A percentile compares a stretch with the other conserved stretches of the same genome.
These are phyloP conservation scores for Eretmocerus hayati DNA, from an alignment of 2,888 invertebrate species.

Conservation along the genomic window DNA sequence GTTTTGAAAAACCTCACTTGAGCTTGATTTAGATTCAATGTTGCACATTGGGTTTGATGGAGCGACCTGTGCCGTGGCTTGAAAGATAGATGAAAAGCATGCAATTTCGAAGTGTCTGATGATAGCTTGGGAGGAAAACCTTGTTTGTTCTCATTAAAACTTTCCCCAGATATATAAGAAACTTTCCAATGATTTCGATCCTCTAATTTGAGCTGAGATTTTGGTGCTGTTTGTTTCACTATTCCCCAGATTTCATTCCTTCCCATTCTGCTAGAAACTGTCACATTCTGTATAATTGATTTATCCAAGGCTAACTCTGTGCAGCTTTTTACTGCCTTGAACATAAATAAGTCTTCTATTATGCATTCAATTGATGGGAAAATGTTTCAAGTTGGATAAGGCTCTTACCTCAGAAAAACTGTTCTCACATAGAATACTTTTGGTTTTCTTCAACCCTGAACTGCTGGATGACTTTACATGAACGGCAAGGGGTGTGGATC, in stretches of 20 bases:
- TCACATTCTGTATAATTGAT: slow-evolving; percentile 27
- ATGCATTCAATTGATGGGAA: no score
- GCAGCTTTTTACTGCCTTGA: slow-evolving; percentile 35
- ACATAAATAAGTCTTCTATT: slow-evolving; percentile 10
- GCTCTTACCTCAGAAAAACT: slow-evolving; percentile 34
- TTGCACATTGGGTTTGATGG: slow-evolving; percentile 24
- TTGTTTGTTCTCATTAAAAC: slow-evolving; percentile 40
- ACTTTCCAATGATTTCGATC: slow-evolving; percentile 42
- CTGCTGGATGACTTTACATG: slow-evolving; percentile 32
- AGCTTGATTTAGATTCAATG: slow-evolving; percentile 29
- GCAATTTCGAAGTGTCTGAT: slow-evolving; percentile 26
- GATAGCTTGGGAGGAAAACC: slow-evolving; percentile 26
- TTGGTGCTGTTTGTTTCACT: slow-evolving; percentile 28
- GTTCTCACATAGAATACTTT: slow-evolving; percentile 30
- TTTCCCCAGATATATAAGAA: slow-evolving; percentile 39
- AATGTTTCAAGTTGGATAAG: no score
- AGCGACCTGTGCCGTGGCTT: slow-evolving; percentile 28
- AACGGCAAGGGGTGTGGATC: slow-evolving; percentile 30
- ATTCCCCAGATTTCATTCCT: slow-evolving; percentile 28
- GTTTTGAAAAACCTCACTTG: slow-evolving; percentile 76
- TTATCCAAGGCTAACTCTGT: slow-evolving; percentile 30
- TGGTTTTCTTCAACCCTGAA: slow-evolving; percentile 22
- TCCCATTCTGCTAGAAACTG: slow-evolving; percentile 25
- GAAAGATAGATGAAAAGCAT: slow-evolving; percentile 17
- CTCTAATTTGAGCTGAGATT: no score